Base-by-base conservation (phyloP, 2,797 vertebrate species). In the Alfaro cultratus region DNA sequence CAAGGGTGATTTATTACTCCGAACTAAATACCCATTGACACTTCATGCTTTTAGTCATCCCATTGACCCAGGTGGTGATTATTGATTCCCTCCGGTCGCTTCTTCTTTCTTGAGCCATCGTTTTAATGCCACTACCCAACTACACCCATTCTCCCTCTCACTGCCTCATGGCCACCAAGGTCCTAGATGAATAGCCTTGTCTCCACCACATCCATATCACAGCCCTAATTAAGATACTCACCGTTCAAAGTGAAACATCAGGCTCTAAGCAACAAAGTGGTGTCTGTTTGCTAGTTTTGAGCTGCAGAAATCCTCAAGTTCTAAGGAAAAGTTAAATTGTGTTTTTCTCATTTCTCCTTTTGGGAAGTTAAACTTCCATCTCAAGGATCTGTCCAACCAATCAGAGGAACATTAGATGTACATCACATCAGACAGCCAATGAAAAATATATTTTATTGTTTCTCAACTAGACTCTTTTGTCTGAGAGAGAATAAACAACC, bases 1-100 rank as follows among this genome's bases (percentile, higher is more conserved):
- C 87, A 80, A 26, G 78, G 88, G 88, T 95, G 91, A 95, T 95
- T 94, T 94, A 94, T 94, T 93, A 93, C 85, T 81, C 83, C 83
- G 80, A 92, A 91, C 92, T 95, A 93, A 95, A 95, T 93, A 92
- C 83, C 92, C 90, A 94, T 94, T 93, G 92, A 93, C 93, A 94
- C 92, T 85, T 91, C 91, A 90, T 93, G 90, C 92, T 94, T 95
- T 95, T 92, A 92, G 88, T 83, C 81, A 83, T 94, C 78, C 82
- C 90, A 94, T 93, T 95, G 94, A 94, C 93, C 93, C 83, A 91
- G 88, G 85, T 88, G 89, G 87, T 85, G 89, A 92, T 95, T 94
- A 95, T 95, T 76, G 94, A 94, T 95, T 92, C 86, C 84, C 88
- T 76, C 74, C 21, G 55, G 88, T 90, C 46, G 76, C 86, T 91